These are phyloP conservation scores for Nematopogon swammerdamellus DNA, from an alignment of 2,888 invertebrate genomes.

Conservation along the genomic window DNA sequence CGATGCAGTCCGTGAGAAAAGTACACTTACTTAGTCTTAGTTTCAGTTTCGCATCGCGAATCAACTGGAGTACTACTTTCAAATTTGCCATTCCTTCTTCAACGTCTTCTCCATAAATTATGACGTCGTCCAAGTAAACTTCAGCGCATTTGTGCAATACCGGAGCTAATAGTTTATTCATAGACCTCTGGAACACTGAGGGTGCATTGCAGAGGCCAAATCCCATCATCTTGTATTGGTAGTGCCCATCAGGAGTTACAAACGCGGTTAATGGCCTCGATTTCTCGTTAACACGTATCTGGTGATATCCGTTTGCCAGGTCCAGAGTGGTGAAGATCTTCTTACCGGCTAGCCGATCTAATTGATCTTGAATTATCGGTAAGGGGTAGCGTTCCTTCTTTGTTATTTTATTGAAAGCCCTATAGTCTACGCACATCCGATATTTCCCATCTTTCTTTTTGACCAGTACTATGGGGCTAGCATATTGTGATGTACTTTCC, in stretches of 20 bases:
- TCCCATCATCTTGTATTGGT: conserved; percentile 9
- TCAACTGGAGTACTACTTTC: conserved; percentile 2
- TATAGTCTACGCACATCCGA: conserved; percentile 10
- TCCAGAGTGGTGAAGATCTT: conserved; percentile 8
- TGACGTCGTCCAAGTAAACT: conserved; percentile 10
- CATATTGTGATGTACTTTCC: conserved; percentile 6
- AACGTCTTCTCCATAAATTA: conserved; percentile 6
- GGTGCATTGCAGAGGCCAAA: conserved; percentile 9
- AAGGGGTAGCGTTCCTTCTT: conserved; percentile 10
- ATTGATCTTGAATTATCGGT: conserved; percentile 8
- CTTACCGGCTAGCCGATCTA: conserved; percentile 6
- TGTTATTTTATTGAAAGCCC: conserved; percentile 9
- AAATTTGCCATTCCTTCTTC: conserved; percentile 4
- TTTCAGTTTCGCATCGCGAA: conserved; percentile 3
- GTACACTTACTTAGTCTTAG: conserved; percentile 6
- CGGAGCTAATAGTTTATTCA: conserved; percentile 7
- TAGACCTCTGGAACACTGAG: conserved; percentile 8
- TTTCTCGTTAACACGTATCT: conserved; percentile 6
- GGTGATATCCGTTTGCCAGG: conserved; percentile 10
- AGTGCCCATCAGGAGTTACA: conserved; percentile 10
- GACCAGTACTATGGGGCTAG: conserved; percentile 5
- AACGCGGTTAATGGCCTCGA: conserved; percentile 5
- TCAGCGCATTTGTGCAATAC: conserved; percentile 8
- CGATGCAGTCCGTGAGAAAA: conserved; percentile 4
- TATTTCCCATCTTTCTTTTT: conserved; percentile 10